Evolutionary conservation across 2,113 vertebrate genomes (phyloP), one percentile per base, ranked within the genome.

Genomic region (Forbesichthys agassizii): DNA sequence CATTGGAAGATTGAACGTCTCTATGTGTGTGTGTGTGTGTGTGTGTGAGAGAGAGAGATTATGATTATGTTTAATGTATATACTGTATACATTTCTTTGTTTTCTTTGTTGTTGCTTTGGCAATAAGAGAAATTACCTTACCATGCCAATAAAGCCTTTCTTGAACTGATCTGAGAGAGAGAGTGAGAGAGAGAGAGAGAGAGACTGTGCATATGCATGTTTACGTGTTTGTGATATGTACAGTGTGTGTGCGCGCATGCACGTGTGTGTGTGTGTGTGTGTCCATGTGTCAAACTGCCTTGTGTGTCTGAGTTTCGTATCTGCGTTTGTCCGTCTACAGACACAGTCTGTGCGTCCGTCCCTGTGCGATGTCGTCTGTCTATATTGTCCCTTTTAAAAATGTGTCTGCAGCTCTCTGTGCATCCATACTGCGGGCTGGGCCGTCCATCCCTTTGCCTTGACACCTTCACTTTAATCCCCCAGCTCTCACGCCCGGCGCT

Each of bases 401-500:
- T 89, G 83, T 84, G 82, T 84, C 80, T 83, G 77, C 77, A 58
- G 68, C 65, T 69, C 69, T 88, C 73, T 87, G 78, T 74, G 78
- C 77, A 83, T 90, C 83, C 86, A 85, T 90, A 86, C 72, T 72
- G 78, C 70, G 61, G 75, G 76, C 36, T 89, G 92, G 90, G 93
- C 94, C 93, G 93, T 96, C 95, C 95, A 95, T 95, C 93, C 92
- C 91, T 90, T 93, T 92, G 89, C 82, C 92, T 93, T 94, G 93
- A 94, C 95, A 94, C 93, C 88, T 93, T 94, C 93, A 94, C 93
- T 94, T 96, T 96, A 85, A 86, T 86, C 94, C 93, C 93, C 94
- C 91, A 90, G 93, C 94, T 92, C 88, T 90, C 93, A 94, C 94
- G 95, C 94, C 95, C 92, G 93, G 93, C 96, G 94, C 94, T 93